phyloP scores from a whole-genome alignment of 35 echinoderm and acorn worm species.

The Hemicentrotus pulcherrimus region DNA sequence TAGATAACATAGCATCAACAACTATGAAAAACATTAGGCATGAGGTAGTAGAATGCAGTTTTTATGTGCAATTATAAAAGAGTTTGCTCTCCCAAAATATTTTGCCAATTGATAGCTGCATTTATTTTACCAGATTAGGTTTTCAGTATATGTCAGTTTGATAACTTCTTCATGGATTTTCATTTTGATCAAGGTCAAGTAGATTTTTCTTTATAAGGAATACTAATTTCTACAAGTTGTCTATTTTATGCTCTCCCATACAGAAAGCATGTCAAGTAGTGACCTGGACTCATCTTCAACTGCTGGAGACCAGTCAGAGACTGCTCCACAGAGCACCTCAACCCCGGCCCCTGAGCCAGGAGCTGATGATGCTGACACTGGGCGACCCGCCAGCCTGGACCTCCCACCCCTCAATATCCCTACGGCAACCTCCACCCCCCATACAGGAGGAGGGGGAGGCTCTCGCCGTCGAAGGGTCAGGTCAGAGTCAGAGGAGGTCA shows the following conservation, averaged over 20 bases:
- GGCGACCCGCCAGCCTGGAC: slow-evolving; percentile 45
- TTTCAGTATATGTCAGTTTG: too few species aligned
- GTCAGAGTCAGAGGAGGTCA: slow-evolving; percentile 4
- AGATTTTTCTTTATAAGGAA: neutral
- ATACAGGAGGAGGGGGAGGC: neutral
- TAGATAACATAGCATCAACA: too few species aligned
- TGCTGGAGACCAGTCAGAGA: slow-evolving; percentile 1
- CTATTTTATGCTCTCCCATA: neutral
- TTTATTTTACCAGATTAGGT: too few species aligned
- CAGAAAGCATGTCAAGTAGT: slow-evolving; percentile 17
- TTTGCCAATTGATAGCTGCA: too few species aligned
- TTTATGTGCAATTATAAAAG: too few species aligned
- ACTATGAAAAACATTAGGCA: too few species aligned
- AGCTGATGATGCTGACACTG: slow-evolving; percentile 43
- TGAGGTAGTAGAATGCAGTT: too few species aligned
- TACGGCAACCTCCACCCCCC: neutral
- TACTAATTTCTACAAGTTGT: neutral
- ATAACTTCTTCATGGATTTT: too few species aligned
- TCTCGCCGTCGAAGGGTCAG: neutral
- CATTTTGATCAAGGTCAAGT: too few species aligned
- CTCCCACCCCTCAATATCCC: slow-evolving; percentile 57
- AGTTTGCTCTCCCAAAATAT: too few species aligned
- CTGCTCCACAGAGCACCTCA: neutral
- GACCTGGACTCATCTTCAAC: neutral
- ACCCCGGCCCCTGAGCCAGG: neutral